Conservation (phyloP, 2,797 vertebrate genomes). For the Chaetophractus vellerosus region DNA sequence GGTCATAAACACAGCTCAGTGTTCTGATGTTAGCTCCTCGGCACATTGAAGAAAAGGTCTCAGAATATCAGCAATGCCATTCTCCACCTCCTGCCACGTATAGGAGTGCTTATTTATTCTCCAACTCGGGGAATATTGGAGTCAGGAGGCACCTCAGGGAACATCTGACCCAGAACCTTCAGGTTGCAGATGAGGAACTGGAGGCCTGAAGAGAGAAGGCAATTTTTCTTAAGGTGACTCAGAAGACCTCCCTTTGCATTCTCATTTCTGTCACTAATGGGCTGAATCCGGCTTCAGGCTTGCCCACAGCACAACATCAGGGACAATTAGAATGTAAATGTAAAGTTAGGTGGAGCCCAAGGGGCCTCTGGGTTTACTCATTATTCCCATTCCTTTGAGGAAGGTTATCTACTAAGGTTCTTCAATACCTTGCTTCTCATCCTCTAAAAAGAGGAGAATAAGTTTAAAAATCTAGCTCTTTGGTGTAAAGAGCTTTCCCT, state of each 20-base stretch:
- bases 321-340: background rate
- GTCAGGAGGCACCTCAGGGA: background rate
- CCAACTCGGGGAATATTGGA: background rate
- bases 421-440: background rate
- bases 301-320: background rate
- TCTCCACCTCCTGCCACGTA: background rate
- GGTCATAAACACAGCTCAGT: background rate
- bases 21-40: background rate
- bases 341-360: background rate
- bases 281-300: background rate
- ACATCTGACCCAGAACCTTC: background rate
- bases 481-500: conserved; percentile 19
- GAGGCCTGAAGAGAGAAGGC: background rate
- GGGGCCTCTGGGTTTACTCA: background rate
- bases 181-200: conserved; percentile 9
- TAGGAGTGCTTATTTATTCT: background rate
- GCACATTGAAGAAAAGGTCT: background rate
- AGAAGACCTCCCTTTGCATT: background rate
- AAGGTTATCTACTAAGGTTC: background rate
- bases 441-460: background rate
- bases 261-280: background rate
- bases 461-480: conserved; percentile 19
- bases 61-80: background rate
- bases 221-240: conserved; percentile 48
- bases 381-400: background rate